Percentiles rank a stretch among this genome's conserved stretches.
These are phyloP conservation scores for Tachystola acroxantha DNA, from an alignment of 2,888 invertebrate genomes.

Conservation along the genomic window DNA sequence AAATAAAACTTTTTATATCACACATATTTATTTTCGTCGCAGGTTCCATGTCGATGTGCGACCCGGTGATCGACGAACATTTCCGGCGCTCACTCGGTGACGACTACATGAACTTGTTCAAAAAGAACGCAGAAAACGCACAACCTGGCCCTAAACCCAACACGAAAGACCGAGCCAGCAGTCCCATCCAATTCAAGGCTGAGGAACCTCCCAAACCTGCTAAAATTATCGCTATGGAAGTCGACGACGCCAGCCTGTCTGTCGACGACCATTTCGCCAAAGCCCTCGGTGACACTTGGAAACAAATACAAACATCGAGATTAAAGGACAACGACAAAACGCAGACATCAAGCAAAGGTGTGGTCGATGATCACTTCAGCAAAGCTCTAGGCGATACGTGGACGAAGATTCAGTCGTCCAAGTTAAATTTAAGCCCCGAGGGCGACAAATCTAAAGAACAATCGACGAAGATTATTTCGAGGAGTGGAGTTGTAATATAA, in stretches of 20 bases:
- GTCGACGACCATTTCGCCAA: conserved; percentile 96
- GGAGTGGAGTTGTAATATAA: conserved; percentile 74
- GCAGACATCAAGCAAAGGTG: conserved; percentile 41
- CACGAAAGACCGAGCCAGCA: conserved; percentile 70
- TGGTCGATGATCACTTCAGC: conserved; percentile 94
- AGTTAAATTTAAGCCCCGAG: conserved; percentile 45
- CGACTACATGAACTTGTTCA: conserved; percentile 85
- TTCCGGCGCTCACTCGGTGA: conserved; percentile 94
- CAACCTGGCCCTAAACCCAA: conserved; percentile 54
- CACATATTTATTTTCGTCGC: conserved; percentile 19
- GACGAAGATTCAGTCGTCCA: conserved; percentile 83
- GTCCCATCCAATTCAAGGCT: conserved; percentile 63
- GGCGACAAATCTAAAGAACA: conserved; percentile 55
- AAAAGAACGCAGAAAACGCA: conserved; percentile 66
- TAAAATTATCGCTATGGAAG: conserved; percentile 76
- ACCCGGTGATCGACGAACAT: conserved; percentile 96
- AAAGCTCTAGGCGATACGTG: conserved; percentile 93
- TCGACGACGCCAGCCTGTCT: conserved; percentile 78
- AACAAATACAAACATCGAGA: conserved; percentile 82
- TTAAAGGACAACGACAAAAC: conserved; percentile 63
- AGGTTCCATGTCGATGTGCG: conserved; percentile 88
- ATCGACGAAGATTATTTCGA: conserved; percentile 64
- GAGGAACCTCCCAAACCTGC: conserved; percentile 54
- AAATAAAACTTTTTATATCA: too few relatives aligned
- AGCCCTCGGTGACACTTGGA: conserved; percentile 92